Evolutionary conservation across 1,140 invertebrate species (phyloP).

Genomic region (Platorchestia sp.): DNA sequence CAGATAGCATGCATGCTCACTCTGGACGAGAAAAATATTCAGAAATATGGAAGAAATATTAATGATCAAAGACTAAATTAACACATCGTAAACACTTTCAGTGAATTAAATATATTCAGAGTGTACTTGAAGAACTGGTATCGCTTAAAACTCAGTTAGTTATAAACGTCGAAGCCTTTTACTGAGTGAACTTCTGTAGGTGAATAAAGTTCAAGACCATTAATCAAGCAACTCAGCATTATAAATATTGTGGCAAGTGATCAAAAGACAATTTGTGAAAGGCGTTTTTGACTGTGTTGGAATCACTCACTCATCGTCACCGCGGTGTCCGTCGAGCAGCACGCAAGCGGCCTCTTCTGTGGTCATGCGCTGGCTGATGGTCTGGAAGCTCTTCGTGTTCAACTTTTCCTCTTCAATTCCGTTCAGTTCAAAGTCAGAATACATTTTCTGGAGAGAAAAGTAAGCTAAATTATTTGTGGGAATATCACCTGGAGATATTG

Average conservation of each 20-base stretch:
- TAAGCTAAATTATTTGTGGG: not conserved
- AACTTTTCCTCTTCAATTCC: conserved; percentile 98
- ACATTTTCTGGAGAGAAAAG: conserved; percentile 87
- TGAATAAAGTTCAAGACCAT: too few relatives aligned
- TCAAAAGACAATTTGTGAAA: too few relatives aligned
- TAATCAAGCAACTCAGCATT: too few relatives aligned
- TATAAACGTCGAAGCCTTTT: too few relatives aligned
- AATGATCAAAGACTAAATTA: not conserved
- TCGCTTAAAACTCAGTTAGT: too few relatives aligned
- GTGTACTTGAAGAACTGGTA: too few relatives aligned
- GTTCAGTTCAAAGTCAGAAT: conserved; percentile 98
- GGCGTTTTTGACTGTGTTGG: too few relatives aligned
- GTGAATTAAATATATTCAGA: not conserved
- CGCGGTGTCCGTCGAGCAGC: conserved; percentile 81
- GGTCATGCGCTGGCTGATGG: conserved; percentile 92
- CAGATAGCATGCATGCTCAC: not conserved
- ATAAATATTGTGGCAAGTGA: too few relatives aligned
- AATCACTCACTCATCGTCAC: conserved; percentile 73
- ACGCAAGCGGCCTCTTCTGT: conserved; percentile 96
- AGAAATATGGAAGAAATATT: not conserved
- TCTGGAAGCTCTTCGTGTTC: conserved; percentile 97
- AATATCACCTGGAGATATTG: not conserved
- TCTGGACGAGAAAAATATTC: not conserved
- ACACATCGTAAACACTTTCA: not conserved
- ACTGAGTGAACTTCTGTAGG: too few relatives aligned